Conservation (phyloP, 2,797 vertebrate genomes). For the Notoglanidium macrostoma region DNA sequence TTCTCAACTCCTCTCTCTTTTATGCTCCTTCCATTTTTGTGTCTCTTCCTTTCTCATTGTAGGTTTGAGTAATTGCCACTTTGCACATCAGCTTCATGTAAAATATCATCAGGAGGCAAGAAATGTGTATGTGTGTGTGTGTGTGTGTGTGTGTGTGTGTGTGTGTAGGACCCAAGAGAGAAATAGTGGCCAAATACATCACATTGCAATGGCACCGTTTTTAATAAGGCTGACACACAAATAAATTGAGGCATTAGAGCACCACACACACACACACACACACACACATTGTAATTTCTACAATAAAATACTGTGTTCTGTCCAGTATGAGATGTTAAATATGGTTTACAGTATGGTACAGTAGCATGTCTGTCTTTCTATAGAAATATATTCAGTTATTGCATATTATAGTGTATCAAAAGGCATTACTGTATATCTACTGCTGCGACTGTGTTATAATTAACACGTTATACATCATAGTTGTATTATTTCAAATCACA, state of each 20-base stretch:
- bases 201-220: neutral
- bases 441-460: neutral
- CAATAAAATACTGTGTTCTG: neutral
- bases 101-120: neutral
- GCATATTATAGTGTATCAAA: neutral
- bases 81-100: neutral
- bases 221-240: slow-evolving; percentile 13
- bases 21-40: neutral
- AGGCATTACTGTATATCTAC: too few species aligned
- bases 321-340: neutral
- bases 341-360: neutral
- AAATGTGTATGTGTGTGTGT: neutral
- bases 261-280: neutral
- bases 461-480: neutral
- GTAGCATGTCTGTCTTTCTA: neutral
- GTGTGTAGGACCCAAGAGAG: too few species aligned
- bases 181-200: slow-evolving; percentile 15
- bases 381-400: neutral
- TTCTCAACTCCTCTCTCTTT: neutral
- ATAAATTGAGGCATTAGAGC: neutral
- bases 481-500: neutral
- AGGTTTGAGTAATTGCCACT: neutral
- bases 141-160: slow-evolving; percentile 11
- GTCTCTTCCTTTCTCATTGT: neutral
- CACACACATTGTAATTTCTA: neutral